These are phyloP conservation scores for Malthinus flaveolus DNA, from an alignment of 2,888 invertebrate genomes.

Conservation along the genomic window DNA sequence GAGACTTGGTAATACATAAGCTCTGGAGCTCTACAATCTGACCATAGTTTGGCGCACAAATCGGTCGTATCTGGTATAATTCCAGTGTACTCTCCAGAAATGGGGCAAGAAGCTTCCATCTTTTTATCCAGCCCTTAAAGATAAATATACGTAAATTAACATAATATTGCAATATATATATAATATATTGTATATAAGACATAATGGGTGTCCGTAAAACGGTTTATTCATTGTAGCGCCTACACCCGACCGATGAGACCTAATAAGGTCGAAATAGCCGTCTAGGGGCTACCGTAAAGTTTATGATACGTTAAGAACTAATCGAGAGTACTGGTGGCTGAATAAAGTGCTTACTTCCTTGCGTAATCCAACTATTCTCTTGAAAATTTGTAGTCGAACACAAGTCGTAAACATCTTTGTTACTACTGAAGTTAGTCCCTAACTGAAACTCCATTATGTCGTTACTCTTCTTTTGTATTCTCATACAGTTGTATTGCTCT, in stretches of 20 bases:
- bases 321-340: too few species aligned
- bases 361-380: constrained; percentile 62
- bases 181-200: too few species aligned
- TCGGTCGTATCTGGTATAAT: constrained; percentile 62
- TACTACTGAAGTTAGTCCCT: constrained; percentile 49
- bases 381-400: constrained; percentile 56
- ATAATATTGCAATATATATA: not conserved
- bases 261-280: too few species aligned
- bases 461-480: constrained; percentile 61
- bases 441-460: constrained; percentile 66
- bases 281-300: too few species aligned
- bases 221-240: too few species aligned
- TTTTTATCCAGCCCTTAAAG: constrained; percentile 23
- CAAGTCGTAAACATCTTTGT: constrained; percentile 42
- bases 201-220: too few species aligned
- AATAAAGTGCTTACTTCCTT: constrained; percentile 59
- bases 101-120: constrained; percentile 57
- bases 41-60: constrained; percentile 66
- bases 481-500: constrained; percentile 61
- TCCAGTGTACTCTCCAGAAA: constrained; percentile 68
- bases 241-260: too few species aligned
- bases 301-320: too few species aligned
- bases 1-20: constrained; percentile 69
- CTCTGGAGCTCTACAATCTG: constrained; percentile 66
- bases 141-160: not conserved